Conservation (phyloP, 2,888 invertebrate species). For the Brachylomia viminalis region DNA sequence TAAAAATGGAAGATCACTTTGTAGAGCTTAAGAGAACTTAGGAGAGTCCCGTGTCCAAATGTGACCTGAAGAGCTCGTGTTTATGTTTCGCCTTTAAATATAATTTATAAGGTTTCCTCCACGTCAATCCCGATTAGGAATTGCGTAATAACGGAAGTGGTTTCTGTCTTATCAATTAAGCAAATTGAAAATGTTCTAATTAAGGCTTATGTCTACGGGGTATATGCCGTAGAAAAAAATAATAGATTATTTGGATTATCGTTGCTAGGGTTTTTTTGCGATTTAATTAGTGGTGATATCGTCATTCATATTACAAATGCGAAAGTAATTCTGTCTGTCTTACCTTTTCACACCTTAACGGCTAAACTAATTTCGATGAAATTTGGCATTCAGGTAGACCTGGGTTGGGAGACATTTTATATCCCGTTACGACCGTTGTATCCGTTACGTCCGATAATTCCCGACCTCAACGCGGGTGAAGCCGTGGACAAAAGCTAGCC, state of each 20-base stretch:
- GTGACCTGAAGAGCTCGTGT: background rate
- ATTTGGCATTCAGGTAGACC: no score
- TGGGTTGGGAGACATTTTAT: no score
- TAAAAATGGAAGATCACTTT: background rate
- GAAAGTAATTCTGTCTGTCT: no score
- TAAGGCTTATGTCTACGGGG: no score
- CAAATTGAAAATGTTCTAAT: background rate
- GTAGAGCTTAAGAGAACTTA: background rate
- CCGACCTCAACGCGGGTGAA: no score
- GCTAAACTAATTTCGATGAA: no score
- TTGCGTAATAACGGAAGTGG: background rate
- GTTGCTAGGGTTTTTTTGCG: background rate
- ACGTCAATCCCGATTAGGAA: background rate
- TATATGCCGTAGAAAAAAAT: background rate
- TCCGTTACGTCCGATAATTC: no score
- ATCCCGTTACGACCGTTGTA: no score
- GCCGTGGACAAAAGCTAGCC: no score
- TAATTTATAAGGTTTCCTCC: background rate
- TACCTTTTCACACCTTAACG: no score
- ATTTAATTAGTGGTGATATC: background rate
- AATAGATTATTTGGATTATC: background rate
- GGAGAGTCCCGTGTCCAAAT: background rate
- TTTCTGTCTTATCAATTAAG: background rate
- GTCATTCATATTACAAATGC: no score
- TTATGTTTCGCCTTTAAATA: conserved; percentile 2